A percentile compares a stretch with the other conserved stretches of the same genome.
These are phyloP conservation scores for Chironomus tentans DNA, from an alignment of 2,888 invertebrate species.

Conservation along the genomic window DNA sequence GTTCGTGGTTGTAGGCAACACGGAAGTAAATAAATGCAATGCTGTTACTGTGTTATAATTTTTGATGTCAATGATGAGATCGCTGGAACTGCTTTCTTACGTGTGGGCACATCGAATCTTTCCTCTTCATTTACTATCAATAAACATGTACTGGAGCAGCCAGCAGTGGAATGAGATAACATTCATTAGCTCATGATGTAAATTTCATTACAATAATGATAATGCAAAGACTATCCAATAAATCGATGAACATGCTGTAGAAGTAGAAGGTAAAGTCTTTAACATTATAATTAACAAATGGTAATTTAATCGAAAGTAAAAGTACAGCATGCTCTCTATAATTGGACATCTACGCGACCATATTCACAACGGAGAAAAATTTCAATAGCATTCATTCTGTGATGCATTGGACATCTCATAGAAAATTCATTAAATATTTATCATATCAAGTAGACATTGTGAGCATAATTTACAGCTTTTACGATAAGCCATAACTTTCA, in stretches of 20 bases:
- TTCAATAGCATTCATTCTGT: neutral
- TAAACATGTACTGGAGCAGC: neutral
- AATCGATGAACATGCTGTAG: neutral
- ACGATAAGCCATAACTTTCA: too few relatives aligned
- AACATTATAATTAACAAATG: neutral
- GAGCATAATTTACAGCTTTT: too few relatives aligned
- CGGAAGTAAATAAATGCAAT: neutral
- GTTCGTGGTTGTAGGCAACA: neutral
- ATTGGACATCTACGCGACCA: neutral
- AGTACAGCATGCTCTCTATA: neutral
- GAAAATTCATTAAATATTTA: neutral
- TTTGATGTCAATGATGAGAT: too few relatives aligned
- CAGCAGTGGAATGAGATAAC: neutral
- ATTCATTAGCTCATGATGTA: neutral
- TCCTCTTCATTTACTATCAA: neutral
- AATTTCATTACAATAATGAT: neutral
- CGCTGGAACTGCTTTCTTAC: neutral
- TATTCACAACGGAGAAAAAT: neutral
- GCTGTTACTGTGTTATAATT: neutral
- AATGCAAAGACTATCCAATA: neutral
- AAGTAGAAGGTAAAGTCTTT: neutral
- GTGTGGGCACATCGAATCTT: neutral
- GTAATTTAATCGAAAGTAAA: constrained; percentile 1
- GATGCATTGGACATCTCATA: neutral
- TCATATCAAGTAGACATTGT: too few relatives aligned